These are phyloP conservation scores for Musca vetustissima DNA, from an alignment of 1,140 invertebrate species.

Conservation along the genomic window DNA sequence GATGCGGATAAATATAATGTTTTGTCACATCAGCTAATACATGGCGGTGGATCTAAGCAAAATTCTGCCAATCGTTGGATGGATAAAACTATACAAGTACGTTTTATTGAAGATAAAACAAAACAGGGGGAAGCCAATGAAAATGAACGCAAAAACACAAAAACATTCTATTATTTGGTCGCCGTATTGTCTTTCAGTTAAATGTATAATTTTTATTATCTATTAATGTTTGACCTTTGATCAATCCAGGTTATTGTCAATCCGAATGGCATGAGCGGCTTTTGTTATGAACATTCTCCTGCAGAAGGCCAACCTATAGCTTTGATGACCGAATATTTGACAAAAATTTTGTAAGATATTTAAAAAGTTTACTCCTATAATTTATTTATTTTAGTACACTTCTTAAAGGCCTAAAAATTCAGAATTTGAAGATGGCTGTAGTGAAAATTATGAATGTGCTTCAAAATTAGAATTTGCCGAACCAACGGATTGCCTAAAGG, in stretches of 20 bases:
- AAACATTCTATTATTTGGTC: no score
- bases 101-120: not conserved
- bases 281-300: conserved; percentile 92
- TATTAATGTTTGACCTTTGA: no score
- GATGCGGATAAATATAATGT: conserved; percentile 42
- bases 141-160: no score
- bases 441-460: conserved; percentile 22
- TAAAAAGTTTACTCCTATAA: not conserved
- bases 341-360: conserved; percentile 55
- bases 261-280: conserved; percentile 77
- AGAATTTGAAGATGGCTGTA: conserved; percentile 13
- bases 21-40: conserved; percentile 68
- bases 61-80: conserved; percentile 88
- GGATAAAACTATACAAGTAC: conserved; percentile 82
- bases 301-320: conserved; percentile 90
- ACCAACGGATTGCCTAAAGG: not conserved
- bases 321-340: conserved; percentile 78
- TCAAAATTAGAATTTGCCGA: conserved; percentile 12
- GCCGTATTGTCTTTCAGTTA: no score
- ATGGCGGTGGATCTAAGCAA: conserved; percentile 66
- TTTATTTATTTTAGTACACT: not conserved
- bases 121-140: no score
- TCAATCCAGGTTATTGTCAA: conserved; percentile 74
- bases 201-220: no score
- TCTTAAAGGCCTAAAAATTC: not conserved